Evolutionary conservation across 30 jellyfish, hydroid and myxozoan genomes (phyloP), one percentile per base, ranked within the genome.

Genomic region (Aurelia coerulea): DNA sequence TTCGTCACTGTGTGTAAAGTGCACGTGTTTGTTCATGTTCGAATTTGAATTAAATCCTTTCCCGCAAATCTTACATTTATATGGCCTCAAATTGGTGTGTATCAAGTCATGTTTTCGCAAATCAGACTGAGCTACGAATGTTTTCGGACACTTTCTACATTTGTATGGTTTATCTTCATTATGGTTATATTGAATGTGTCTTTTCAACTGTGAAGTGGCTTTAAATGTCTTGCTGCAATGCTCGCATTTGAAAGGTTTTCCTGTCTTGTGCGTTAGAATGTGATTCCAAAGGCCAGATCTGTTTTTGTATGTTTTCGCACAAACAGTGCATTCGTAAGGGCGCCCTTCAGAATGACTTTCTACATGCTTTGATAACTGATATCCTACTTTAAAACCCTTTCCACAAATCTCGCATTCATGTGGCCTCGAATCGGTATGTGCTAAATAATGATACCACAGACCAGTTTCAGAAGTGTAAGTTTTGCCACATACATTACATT

Each of bases 341-440:
- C 70, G 70, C 10, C 17, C 70, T 5, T 60, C 37, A 17, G 70
- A 60, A 60, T 60, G 70, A 17, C 35, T 60, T 11, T 23, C 35
- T 60, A 5, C 15, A 23, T 60, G 70, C 70, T 0, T 9, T 6
- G 70, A 11, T n/a, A 60, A 23, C 11, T n/a, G 35, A 6, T 60
- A 23, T n/a, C 12, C 33, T 23, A 23, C 1, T 60, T 60, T 60
- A 2, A 60, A 60, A 60, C 52, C 19, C 79, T 68, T 68, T n/a
- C 35, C 35, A 60, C 70, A 60, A 60, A 23, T 60, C 31, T 60
- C 70, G 70, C 70, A 60, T 13, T 60, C 35, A 60, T 60, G 70
- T 17, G 70, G 70, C 70, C 70, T 60, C 35, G 70, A 60, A 23
- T 60, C 70, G 70, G 70, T 60, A 4, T 60, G 70, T 5, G 70